A percentile compares a stretch with the other conserved stretches of the same genome.
Conservation (phyloP, 1,140 invertebrate genomes). For the Steinernema feltiae region DNA sequence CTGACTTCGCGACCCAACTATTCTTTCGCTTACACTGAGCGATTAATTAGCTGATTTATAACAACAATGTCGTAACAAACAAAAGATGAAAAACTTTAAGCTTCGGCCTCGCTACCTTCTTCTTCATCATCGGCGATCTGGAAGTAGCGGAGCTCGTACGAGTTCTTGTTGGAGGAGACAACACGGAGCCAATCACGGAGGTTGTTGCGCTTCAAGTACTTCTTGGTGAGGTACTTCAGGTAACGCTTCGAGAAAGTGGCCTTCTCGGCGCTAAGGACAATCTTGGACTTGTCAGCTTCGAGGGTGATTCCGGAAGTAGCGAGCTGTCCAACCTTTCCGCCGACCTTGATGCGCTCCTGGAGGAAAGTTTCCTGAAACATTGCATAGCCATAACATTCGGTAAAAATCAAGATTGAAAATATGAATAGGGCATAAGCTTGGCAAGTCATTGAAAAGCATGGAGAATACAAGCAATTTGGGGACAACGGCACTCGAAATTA, state of each 20-base stretch:
- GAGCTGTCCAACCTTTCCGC: slow-evolving; percentile 90
- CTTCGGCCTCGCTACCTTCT: slow-evolving; percentile 81
- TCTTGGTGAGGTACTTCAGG: slow-evolving; percentile 97
- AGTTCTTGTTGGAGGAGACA: slow-evolving; percentile 88
- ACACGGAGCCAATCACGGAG: slow-evolving; percentile 96
- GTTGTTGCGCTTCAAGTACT: slow-evolving; percentile 98
- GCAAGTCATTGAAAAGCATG: too few species aligned
- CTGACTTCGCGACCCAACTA: neutral
- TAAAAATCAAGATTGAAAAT: too few species aligned
- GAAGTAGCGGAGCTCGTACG: slow-evolving; percentile 98
- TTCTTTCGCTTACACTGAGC: neutral
- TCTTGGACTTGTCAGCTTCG: slow-evolving; percentile 83
- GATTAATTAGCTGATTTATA: too few species aligned
- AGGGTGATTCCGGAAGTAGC: slow-evolving; percentile 78
- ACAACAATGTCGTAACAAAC: neutral
- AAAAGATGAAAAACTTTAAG: slow-evolving; percentile 42
- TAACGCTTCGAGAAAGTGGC: slow-evolving; percentile 96
- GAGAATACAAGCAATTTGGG: too few species aligned
- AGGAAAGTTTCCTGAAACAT: slow-evolving; percentile 81
- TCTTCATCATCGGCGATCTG: slow-evolving; percentile 95
- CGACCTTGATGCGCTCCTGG: slow-evolving; percentile 85
- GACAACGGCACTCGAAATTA: too few species aligned
- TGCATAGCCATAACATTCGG: too few species aligned
- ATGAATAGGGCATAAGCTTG: too few species aligned
- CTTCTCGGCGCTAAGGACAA: slow-evolving; percentile 74